Evolutionary conservation across 2,888 invertebrate genomes (phyloP), one percentile per base, ranked within the genome.

Genomic region (Fabriciana adippe): DNA sequence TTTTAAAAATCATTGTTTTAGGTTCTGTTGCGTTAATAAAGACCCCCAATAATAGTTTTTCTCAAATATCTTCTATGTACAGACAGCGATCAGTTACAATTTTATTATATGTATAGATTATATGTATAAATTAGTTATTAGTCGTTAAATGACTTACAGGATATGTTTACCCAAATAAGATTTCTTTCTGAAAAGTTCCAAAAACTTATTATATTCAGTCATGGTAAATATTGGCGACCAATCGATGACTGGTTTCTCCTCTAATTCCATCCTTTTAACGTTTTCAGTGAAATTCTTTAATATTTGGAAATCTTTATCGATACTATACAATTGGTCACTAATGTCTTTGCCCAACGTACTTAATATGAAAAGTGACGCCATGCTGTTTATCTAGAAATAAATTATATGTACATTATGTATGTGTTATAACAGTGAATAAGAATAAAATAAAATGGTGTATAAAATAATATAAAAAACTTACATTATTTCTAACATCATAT

Each of bases 301-400:
- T 3, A 89, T 78, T 51, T 83, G 74, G 55, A 92, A 86, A 67
- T 86, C 85, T 56, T 87, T 80, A 1, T 90, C 87, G 6, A 92
- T 78, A 0, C 82, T 78, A 68, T 93, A 91, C 0, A 93, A 79
- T 63, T 86, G 83, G 2, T 78, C 78, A n/a, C 78, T 82, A 0
- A 84, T 86, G 66, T 91, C 90, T 68, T 86, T 89, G n/a, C 92
- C 92, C 0, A 93, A 70, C 0, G 91, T 90, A 71, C 92, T 88
- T 79, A 90, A 85, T 18, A 93, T 84, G 0, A 92, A 78, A 1
- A 93, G 76, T 0, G 90, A 88, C 0, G 93, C 92, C 85, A 93
- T 90, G 51, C 80, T 79, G 71, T 93, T 92, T 65, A 93, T 92
- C 93, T 93, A 75, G 14, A 79, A 81, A 57, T 5, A 53, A 68